phyloP scores from a whole-genome alignment of 2,888 invertebrate species.

The Ctenicera cuprea region DNA sequence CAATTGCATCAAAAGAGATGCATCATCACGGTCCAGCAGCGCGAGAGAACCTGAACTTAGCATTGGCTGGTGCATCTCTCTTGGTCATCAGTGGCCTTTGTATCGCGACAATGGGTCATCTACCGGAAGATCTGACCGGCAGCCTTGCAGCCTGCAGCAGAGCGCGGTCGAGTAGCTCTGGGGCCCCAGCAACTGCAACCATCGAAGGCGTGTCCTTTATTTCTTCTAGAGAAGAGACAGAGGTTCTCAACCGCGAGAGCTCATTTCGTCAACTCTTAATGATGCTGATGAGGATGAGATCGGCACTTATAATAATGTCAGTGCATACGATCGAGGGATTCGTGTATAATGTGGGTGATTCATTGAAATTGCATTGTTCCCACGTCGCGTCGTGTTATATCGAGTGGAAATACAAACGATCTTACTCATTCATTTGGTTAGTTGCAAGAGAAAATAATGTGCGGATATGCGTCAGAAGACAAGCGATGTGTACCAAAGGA shows the following conservation, averaged over 20 bases:
- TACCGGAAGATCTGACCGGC: conserved; percentile 44
- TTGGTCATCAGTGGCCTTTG: conserved; percentile 54
- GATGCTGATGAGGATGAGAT: conserved; percentile 17
- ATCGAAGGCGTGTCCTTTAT: neutral
- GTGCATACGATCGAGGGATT: conserved; percentile 3
- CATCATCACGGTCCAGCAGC: conserved; percentile 33
- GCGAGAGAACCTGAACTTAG: conserved; percentile 31
- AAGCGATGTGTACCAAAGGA: neutral
- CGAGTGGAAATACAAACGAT: conserved; percentile 19
- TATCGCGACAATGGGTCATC: conserved; percentile 56
- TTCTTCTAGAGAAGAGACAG: conserved; percentile 15
- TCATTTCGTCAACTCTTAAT: neutral
- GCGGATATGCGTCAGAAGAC: conserved; percentile 27
- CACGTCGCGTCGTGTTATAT: conserved; percentile 8
- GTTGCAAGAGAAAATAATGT: neutral
- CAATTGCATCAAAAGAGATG: conserved; percentile 26
- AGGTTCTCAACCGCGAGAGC: conserved; percentile 19
- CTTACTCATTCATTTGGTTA: conserved; percentile 15
- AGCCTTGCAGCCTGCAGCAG: conserved; percentile 47
- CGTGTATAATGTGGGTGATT: conserved; percentile 25
- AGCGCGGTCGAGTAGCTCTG: conserved; percentile 18
- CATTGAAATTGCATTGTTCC: conserved; percentile 38
- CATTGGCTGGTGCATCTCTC: conserved; percentile 45
- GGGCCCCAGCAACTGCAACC: conserved; percentile 22
- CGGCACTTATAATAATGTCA: conserved; percentile 11